Conservation (phyloP, 2,113 vertebrate species). For the Dicaeum eximium region DNA sequence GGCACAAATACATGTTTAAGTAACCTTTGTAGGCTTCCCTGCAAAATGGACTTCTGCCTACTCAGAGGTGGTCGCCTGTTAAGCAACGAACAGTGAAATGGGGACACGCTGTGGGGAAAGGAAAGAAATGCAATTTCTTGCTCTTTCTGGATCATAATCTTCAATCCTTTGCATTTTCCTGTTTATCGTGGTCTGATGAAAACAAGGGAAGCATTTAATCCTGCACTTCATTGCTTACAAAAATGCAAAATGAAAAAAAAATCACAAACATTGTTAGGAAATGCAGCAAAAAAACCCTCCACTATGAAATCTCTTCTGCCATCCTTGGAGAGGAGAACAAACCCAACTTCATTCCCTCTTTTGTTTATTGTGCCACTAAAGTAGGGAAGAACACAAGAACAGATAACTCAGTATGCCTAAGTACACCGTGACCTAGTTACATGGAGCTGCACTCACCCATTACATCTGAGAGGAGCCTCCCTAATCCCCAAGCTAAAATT, state of each 20-base stretch:
- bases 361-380: background rate
- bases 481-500: slow-evolving; percentile 24
- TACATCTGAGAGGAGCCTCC: background rate
- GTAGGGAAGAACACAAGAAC: background rate
- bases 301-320: background rate
- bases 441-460: background rate
- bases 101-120: slow-evolving; percentile 46
- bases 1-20: background rate
- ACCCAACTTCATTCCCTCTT: background rate
- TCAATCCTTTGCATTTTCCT: background rate
- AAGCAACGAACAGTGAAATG: background rate
- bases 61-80: background rate
- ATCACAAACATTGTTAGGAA: background rate
- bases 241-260: background rate
- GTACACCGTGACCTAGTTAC: slow-evolving; percentile 26
- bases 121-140: slow-evolving; percentile 26
- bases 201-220: background rate
- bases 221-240: background rate
- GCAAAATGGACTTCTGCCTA: background rate
- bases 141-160: background rate
- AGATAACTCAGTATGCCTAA: background rate
- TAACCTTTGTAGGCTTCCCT: background rate
- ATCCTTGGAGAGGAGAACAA: background rate
- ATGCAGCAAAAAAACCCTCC: background rate
- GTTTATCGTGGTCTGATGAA: background rate